A percentile compares a stretch with the other conserved stretches of the same genome.
phyloP scores from a whole-genome alignment of 2,888 invertebrate species.

The Alloplasta piceator region DNA sequence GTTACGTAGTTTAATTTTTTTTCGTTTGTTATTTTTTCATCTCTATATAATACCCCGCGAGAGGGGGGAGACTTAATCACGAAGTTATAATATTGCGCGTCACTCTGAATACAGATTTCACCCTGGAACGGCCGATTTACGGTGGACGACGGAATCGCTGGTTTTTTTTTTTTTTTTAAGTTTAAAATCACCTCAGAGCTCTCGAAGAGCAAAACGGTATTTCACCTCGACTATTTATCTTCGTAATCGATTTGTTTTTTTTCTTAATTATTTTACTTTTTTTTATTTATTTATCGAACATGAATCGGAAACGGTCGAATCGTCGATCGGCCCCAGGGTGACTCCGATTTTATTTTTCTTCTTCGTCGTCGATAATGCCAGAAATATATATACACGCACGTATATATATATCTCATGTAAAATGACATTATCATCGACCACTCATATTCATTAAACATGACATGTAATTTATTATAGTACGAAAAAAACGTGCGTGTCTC shows the following conservation, averaged over 20 bases:
- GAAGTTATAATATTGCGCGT: constrained; percentile 50
- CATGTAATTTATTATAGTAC: constrained; percentile 67
- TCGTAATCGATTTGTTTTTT: too few species aligned
- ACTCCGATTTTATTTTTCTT: constrained; percentile 8
- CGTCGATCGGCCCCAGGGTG: constrained; percentile 50
- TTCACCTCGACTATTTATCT: constrained; percentile 35
- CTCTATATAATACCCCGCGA: neutral
- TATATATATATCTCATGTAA: constrained; percentile 55
- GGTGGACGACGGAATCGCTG: too few species aligned
- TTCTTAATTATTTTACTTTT: constrained; percentile 13
- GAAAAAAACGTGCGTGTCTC: constrained; percentile 56
- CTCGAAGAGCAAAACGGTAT: constrained; percentile 32
- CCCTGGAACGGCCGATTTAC: constrained; percentile 22
- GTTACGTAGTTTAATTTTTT: constrained; percentile 72
- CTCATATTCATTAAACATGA: constrained; percentile 67
- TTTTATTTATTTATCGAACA: constrained; percentile 70
- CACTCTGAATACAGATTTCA: constrained; percentile 43
- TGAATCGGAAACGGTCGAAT: constrained; percentile 58
- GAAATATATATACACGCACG: neutral
- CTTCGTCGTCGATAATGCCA: constrained; percentile 30
- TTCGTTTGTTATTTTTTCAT: constrained; percentile 64
- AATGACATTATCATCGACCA: constrained; percentile 67
- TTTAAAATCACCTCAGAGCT: constrained; percentile 35
- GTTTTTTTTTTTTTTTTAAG: neutral
- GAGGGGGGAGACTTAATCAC: constrained; percentile 5